These are phyloP conservation scores for Dreissena polymorpha DNA, from an alignment of 1,140 invertebrate species.

Conservation along the genomic window DNA sequence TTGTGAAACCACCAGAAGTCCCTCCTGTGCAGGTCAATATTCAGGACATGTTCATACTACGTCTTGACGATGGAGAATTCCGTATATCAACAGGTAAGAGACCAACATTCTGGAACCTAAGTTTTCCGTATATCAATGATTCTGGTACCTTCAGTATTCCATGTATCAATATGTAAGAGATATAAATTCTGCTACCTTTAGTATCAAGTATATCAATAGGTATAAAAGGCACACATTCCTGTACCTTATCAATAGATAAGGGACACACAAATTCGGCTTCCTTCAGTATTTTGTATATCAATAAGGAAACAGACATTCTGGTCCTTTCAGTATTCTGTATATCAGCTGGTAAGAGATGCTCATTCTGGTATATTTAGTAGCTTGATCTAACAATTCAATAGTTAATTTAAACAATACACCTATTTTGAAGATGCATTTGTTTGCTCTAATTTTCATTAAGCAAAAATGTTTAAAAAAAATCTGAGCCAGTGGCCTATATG, in stretches of 20 bases:
- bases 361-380: neutral
- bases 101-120: neutral
- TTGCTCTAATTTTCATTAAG: too few species aligned
- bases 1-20: slow-evolving; percentile 87
- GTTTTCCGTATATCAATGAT: too few species aligned
- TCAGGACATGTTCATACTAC: slow-evolving; percentile 84
- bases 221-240: neutral
- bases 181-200: neutral
- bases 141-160: too few species aligned
- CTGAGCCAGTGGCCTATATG: too few species aligned
- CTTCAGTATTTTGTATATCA: too few species aligned
- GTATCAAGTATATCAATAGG: neutral
- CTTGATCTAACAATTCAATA: too few species aligned
- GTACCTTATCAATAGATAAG: neutral
- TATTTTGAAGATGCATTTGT: too few species aligned
- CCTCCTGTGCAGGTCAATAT: slow-evolving; percentile 89
- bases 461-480: too few species aligned
- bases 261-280: too few species aligned
- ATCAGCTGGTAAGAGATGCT: neutral
- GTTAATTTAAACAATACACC: too few species aligned
- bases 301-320: too few species aligned
- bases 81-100: slow-evolving; percentile 80
- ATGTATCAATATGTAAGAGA: neutral
- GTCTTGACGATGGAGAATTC: slow-evolving; percentile 87
- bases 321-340: too few species aligned